Evolutionary conservation across 2,797 vertebrate genomes (phyloP).

Genomic region (Microctenopoma steveboyesi): DNA sequence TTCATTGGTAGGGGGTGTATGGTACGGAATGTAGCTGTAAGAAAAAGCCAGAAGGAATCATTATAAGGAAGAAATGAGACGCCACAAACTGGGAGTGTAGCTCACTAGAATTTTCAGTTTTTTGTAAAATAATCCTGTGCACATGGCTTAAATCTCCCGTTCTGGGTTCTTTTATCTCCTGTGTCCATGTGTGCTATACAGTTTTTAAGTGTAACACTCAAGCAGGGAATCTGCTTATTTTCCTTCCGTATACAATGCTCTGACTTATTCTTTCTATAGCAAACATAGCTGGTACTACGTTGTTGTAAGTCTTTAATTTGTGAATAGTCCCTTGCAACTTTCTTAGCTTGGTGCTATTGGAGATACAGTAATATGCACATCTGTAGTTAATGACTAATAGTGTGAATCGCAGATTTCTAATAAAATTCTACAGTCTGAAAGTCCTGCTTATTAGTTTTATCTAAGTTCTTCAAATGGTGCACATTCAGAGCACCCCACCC

Average conservation of each 20-base stretch:
- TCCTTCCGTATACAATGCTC: not conserved
- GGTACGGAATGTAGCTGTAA: slow-evolving; percentile 71
- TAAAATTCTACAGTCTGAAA: too few species aligned
- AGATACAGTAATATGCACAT: not conserved
- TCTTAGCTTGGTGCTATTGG: not conserved
- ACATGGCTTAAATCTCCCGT: slow-evolving; percentile 50
- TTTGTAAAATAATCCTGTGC: slow-evolving; percentile 47
- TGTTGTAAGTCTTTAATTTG: not conserved
- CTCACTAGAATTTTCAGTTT: slow-evolving; percentile 45
- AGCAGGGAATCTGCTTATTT: not conserved
- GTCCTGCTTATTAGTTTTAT: too few species aligned
- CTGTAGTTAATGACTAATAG: not conserved
- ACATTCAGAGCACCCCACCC: too few species aligned
- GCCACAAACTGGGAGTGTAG: slow-evolving; percentile 54
- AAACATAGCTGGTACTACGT: not conserved
- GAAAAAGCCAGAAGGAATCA: slow-evolving; percentile 78
- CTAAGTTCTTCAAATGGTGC: too few species aligned
- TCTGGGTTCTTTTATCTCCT: slow-evolving; percentile 37
- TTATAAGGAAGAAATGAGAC: slow-evolving; percentile 70
- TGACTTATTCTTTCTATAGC: not conserved
- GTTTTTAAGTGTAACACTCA: slow-evolving; percentile 4
- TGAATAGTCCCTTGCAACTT: slow-evolving; percentile 1
- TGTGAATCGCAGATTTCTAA: not conserved
- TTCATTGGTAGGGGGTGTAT: slow-evolving; percentile 73
- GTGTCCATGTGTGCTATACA: slow-evolving; percentile 24